Evolutionary conservation across 1,140 invertebrate species (phyloP).

Genomic region (Trichonephila clavata): DNA sequence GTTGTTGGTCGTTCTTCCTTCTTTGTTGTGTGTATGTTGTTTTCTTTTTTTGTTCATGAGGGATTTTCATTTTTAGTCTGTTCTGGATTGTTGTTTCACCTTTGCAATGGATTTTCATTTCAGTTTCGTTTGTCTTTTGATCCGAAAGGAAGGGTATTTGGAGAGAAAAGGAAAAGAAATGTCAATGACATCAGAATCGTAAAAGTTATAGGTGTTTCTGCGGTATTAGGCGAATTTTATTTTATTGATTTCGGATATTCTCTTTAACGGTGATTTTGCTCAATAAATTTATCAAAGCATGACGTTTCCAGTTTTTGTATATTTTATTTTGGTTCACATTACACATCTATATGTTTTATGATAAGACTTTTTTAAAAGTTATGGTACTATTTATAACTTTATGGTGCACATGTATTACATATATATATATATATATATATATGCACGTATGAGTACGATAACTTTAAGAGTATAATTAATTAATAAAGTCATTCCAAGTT

Average conservation of each 20-base stretch:
- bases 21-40: conserved; percentile 23
- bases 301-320: too few species aligned
- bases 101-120: neutral
- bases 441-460: too few species aligned
- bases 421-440: too few species aligned
- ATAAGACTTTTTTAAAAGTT: too few species aligned
- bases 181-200: conserved; percentile 5
- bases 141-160: neutral
- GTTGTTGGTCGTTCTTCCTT: conserved; percentile 19
- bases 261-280: neutral
- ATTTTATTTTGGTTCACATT: too few species aligned
- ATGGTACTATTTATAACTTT: too few species aligned
- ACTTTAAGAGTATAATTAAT: too few species aligned
- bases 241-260: neutral
- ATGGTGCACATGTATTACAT: too few species aligned
- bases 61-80: neutral
- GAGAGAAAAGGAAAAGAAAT: neutral
- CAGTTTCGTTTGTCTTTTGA: conserved; percentile 22
- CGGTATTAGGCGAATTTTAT: neutral
- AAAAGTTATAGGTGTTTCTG: neutral
- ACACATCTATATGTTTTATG: too few species aligned
- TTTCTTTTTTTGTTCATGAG: neutral
- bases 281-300: neutral
- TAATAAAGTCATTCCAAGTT: too few species aligned
- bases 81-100: conserved; percentile 4